A percentile compares a stretch with the other conserved stretches of the same genome.
Conservation (phyloP, 2,888 invertebrate species). For the Pelosia muscerda region DNA sequence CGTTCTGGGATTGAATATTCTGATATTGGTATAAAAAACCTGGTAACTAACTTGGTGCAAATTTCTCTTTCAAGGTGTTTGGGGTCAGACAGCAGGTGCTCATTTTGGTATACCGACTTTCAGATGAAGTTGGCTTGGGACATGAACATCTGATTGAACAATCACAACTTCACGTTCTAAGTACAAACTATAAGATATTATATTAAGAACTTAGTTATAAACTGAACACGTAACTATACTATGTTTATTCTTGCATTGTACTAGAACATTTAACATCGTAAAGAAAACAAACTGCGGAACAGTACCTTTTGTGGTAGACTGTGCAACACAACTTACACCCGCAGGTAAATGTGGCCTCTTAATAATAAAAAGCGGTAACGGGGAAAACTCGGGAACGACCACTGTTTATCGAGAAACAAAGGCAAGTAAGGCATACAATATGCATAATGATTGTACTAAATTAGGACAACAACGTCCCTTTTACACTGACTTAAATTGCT, state of each 20-base stretch:
- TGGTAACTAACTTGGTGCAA: too few species aligned
- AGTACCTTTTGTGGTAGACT: constrained; percentile 56
- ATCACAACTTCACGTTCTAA: too few species aligned
- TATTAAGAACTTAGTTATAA: too few species aligned
- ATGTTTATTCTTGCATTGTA: constrained; percentile 24
- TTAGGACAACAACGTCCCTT: constrained; percentile 74
- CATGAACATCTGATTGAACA: too few species aligned
- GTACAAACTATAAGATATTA: too few species aligned
- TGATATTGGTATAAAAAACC: too few species aligned
- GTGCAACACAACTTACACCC: constrained; percentile 71
- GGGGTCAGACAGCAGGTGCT: too few species aligned
- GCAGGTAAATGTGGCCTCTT: constrained; percentile 73
- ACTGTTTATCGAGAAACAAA: constrained; percentile 81
- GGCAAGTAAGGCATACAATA: constrained; percentile 78
- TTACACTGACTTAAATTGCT: constrained; percentile 76
- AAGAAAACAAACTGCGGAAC: constrained; percentile 29
- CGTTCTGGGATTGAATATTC: too few species aligned
- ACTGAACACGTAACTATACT: constrained; percentile 8
- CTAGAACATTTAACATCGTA: constrained; percentile 27
- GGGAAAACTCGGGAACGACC: constrained; percentile 72
- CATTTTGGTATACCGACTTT: too few species aligned
- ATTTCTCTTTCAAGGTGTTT: too few species aligned
- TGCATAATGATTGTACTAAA: constrained; percentile 84
- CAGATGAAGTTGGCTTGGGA: too few species aligned
- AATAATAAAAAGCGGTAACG: constrained; percentile 79